Evolutionary conservation across 1,140 invertebrate species (phyloP), one percentile per base, ranked within the genome.

Genomic region (Hesperophylax magnus): DNA sequence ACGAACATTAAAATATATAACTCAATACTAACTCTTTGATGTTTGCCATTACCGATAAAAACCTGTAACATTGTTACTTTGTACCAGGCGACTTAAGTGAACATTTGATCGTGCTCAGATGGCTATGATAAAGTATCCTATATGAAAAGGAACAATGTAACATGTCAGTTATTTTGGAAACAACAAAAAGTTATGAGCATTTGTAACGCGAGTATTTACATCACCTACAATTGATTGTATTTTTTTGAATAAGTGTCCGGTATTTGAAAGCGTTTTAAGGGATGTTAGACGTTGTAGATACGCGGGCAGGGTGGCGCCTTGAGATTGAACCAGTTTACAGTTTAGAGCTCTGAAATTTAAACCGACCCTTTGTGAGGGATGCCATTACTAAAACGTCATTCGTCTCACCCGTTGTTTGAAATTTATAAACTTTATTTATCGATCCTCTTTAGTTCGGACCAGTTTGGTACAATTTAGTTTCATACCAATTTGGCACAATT

Each of bases 381-480:
- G 63, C 67, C 67, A 71, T 71, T 71, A 71, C 34, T 22, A 20
- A 71, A 71, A 71, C 47, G 67, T 71, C 67, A 52, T 71, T 71
- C 67, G 39, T 71, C 67, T 71, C 34, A 47, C 31, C 67, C 67
- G 67, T 52, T 71, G 67, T 71, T 39, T 71, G 34, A 71, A 71
- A 71, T 71, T 71, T 71, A 53, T 15, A 71, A 71, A 71, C 67
- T 71, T 71, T 47, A 71, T 52, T 71, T 71, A 71, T 71, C 39
- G 67, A 71, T 71, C 39, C 17, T 8, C 56, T 58, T 58, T 4
- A n/a, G n/a, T 58, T 22, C 17, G 56, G 20, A 47, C n/a, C n/a
- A 47, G 14, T 9, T 3, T 47, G 39, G 39, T 11, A 47, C 39
- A 47, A 47, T 47, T 47, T 47, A n/a, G n/a, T n/a, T n/a, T n/a